Percentiles rank a stretch among this genome's conserved stretches.
Evolutionary conservation across 2,888 invertebrate genomes (phyloP).

Genomic region (Agrotis puta): DNA sequence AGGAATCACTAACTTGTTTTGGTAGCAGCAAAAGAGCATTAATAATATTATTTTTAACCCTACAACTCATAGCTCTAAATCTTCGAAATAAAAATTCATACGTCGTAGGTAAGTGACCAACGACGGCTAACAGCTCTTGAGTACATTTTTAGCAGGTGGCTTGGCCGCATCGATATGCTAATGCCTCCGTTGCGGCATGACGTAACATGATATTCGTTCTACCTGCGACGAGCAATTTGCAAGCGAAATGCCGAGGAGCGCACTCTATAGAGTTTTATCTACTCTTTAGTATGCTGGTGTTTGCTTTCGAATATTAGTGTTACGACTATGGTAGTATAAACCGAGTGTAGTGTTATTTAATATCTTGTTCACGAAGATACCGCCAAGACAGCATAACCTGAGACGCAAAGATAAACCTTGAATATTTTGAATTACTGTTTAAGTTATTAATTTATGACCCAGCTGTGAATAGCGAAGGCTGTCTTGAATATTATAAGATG

Average conservation of each 20-base stretch:
- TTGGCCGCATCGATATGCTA: constrained; percentile 79
- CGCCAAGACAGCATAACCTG: not conserved
- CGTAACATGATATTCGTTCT: constrained; percentile 78
- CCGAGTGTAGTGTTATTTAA: constrained; percentile 33
- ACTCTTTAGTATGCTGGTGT: constrained; percentile 50
- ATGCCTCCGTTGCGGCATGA: constrained; percentile 70
- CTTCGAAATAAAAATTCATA: constrained; percentile 33
- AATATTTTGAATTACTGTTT: constrained; percentile 9
- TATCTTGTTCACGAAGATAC: constrained; percentile 11
- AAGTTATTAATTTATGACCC: constrained; percentile 15
- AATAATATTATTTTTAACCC: constrained; percentile 1
- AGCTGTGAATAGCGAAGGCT: constrained; percentile 13
- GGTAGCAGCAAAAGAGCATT: not conserved
- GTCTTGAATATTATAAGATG: constrained; percentile 13
- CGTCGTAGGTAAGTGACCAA: constrained; percentile 53
- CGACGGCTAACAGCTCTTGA: constrained; percentile 56
- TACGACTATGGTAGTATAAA: constrained; percentile 6
- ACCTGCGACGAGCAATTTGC: constrained; percentile 80
- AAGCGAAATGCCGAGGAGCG: constrained; percentile 77
- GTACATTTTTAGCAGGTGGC: constrained; percentile 72
- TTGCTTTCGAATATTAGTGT: constrained; percentile 29
- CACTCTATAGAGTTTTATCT: constrained; percentile 61
- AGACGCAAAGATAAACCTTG: constrained; percentile 20
- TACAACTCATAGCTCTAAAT: constrained; percentile 28
- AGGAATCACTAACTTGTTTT: not conserved